Base-by-base conservation (phyloP, 2,113 vertebrate species). In the Nanorana parkeri region DNA sequence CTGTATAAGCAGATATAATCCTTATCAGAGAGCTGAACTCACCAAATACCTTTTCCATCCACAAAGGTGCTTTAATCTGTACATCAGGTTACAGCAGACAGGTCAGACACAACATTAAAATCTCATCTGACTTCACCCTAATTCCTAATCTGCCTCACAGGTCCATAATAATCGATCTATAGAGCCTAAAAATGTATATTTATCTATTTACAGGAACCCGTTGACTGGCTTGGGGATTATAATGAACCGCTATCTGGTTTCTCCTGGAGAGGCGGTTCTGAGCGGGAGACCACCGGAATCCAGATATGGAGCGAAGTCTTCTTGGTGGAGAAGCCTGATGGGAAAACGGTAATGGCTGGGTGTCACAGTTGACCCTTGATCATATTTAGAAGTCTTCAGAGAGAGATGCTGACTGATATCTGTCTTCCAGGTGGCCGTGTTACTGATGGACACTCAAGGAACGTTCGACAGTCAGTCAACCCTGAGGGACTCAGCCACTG, bases 241-340 rank as follows among this genome's bases (percentile, higher is more conserved):
- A 96, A 98, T 0, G 96, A 97, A 85, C 97, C 98, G 0, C 88
- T 99, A 89, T 98, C 96, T 0, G 98, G 98, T 15, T 99, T 99
- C 90, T 97, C 97, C 61, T 99, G 98, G 98, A 92, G 98, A 86
- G 98, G 98, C 1, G 98, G 98, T 0, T 99, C 97, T 0, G 98
- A 99, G 88, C 88, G 98, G 81, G 98, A 99, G 88, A 99, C 98
- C 0, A 99, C 98, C 0, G 98, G 98, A 78, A 99, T 99, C 80
- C 97, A 99, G 90, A 97, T 99, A 68, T 99, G 98, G 98, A 99
- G 96, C 0, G 97, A 99, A 82, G 85, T 99, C 78, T 99, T 99
- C 86, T 93, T 98, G 81, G 95, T 99, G 89, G 95, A 97, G 91
- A 98, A 97, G 77, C 96, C 96, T 0, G 95, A 98, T 28, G 97